Evolutionary conservation across 2,888 invertebrate genomes (phyloP).

Genomic region (Octodonta nipae): DNA sequence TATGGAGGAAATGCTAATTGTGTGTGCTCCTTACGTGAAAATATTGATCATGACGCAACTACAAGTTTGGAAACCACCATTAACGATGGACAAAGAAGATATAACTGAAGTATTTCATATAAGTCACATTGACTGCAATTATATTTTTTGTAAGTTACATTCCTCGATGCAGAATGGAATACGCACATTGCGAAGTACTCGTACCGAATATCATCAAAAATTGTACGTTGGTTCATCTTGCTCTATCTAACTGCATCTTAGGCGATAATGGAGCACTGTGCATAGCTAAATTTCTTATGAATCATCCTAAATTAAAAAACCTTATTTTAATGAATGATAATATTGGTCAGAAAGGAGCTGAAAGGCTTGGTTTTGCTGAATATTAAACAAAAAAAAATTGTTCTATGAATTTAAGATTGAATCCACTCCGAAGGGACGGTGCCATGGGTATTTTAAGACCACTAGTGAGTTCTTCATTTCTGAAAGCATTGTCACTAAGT

Average conservation of each 20-base stretch:
- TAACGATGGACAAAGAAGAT: conserved; percentile 31
- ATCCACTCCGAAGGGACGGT: conserved; percentile 47
- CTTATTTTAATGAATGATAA: conserved; percentile 39
- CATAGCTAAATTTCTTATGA: conserved; percentile 42
- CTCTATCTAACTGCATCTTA: conserved; percentile 53
- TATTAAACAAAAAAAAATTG: no score
- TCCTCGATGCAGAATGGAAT: conserved; percentile 48
- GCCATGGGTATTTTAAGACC: conserved; percentile 45
- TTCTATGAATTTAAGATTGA: conserved; percentile 48
- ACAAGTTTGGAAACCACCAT: conserved; percentile 41
- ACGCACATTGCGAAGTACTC: conserved; percentile 44
- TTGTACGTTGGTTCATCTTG: conserved; percentile 41
- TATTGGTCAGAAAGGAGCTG: conserved; percentile 22
- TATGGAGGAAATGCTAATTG: conserved; percentile 25
- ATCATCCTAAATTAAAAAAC: conserved; percentile 38
- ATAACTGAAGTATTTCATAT: conserved; percentile 31
- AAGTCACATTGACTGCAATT: conserved; percentile 47
- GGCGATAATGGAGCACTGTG: conserved; percentile 50
- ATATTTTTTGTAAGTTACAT: conserved; percentile 34
- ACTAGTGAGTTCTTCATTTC: conserved; percentile 42
- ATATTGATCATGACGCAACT: conserved; percentile 41
- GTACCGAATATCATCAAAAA: conserved; percentile 32
- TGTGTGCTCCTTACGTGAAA: conserved; percentile 39
- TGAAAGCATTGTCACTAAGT: conserved; percentile 42
- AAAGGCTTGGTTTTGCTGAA: conserved; percentile 33